Percentiles rank a stretch among this genome's conserved stretches.
phyloP scores from a whole-genome alignment of 1,140 invertebrate genomes.

The Drosophila paulistorum region DNA sequence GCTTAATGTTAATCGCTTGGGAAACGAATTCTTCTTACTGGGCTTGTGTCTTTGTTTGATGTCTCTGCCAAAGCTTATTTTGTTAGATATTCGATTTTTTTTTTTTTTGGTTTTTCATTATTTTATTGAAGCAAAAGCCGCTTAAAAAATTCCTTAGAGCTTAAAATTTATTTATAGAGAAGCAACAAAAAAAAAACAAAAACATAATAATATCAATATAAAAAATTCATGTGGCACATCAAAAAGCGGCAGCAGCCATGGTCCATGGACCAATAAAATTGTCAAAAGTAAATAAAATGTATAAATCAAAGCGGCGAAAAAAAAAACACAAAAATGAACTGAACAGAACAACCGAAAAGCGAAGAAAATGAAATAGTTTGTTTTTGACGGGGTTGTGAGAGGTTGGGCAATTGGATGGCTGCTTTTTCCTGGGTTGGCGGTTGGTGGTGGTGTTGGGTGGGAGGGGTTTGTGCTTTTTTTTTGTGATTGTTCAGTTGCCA shows the following conservation, averaged over 20 bases:
- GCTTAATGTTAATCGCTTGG: slow-evolving; percentile 2
- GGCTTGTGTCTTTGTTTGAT: slow-evolving; percentile 24
- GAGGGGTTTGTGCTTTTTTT: neutral
- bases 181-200: slow-evolving; percentile 18
- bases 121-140: neutral
- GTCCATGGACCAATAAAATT: slow-evolving; percentile 19
- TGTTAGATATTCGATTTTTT: neutral
- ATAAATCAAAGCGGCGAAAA: slow-evolving; percentile 13
- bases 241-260: slow-evolving; percentile 3
- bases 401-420: neutral
- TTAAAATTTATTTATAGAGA: slow-evolving; percentile 49
- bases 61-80: slow-evolving; percentile 2
- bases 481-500: slow-evolving; percentile 11
- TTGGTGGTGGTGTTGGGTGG: neutral
- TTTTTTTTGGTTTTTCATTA: neutral
- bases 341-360: neutral
- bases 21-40: neutral
- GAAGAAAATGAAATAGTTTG: slow-evolving; percentile 17
- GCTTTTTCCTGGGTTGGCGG: too few species aligned
- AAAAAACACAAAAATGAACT: neutral
- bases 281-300: slow-evolving; percentile 22
- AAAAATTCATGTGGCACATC: slow-evolving; percentile 19
- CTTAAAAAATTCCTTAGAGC: slow-evolving; percentile 30
- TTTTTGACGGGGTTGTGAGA: slow-evolving; percentile 2
- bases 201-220: slow-evolving; percentile 10